These are phyloP conservation scores for Marcusenius ussheri DNA, from an alignment of 2,113 vertebrate genomes.

Conservation along the genomic window DNA sequence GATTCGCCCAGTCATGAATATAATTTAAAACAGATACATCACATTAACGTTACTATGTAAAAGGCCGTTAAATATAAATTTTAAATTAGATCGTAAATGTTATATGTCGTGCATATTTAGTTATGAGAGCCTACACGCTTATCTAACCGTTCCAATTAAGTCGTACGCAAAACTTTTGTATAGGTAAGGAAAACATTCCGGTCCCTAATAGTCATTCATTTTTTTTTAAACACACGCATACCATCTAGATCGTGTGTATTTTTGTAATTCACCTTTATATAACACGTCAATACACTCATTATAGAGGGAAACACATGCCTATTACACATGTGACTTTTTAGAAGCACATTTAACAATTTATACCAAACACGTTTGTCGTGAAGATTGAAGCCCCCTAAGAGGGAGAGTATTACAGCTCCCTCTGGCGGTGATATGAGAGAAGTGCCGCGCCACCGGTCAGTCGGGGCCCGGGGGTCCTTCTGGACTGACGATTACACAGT, in stretches of 20 bases:
- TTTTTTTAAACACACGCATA: not conserved
- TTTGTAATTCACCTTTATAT: not conserved
- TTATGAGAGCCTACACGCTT: not conserved
- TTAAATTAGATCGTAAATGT: not conserved
- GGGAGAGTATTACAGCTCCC: constrained; percentile 8
- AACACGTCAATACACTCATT: not conserved
- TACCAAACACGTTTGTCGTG: not conserved
- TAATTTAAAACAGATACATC: not conserved
- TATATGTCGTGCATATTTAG: not conserved
- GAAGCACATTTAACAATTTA: not conserved
- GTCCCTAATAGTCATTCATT: not conserved
- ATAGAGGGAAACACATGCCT: not conserved
- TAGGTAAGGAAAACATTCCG: not conserved
- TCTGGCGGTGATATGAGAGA: not conserved
- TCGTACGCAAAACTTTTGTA: not conserved
- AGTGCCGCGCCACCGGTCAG: not conserved
- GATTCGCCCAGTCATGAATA: not conserved
- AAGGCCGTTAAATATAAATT: not conserved
- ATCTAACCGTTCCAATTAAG: not conserved
- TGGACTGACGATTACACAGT: constrained; percentile 14
- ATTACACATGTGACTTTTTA: not conserved
- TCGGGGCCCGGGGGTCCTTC: constrained; percentile 24
- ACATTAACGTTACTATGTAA: not conserved
- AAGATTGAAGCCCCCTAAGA: not conserved
- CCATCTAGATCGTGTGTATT: not conserved